Base-by-base conservation (phyloP, 1,140 invertebrate species). In the Pentalonia nigronervosa region DNA sequence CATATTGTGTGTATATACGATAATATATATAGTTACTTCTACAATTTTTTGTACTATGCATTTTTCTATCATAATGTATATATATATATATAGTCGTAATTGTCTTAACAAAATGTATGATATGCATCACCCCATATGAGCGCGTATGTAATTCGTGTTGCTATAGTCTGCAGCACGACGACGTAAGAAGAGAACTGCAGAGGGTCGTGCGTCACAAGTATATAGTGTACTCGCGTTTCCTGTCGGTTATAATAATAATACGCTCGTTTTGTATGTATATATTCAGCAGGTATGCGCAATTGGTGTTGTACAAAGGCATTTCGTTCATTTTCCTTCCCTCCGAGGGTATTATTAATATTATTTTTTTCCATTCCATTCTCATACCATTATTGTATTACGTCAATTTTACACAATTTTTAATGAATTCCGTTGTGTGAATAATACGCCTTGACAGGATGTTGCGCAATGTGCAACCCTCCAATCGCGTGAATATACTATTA, bases 331-430 rank as follows among this genome's bases (percentile, higher is more conserved):
- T 25, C 36, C 25, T 90, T 67, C 56, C 56, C 36, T 47, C n/a
- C 41, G 36, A 60, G 53, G 34, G 36, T 56, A 41, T 76, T 76
- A 76, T 76, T 76, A 76, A 76, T 76, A 76, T n/a, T 14, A 67
- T 90, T 45, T n/a, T 86, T 25, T 47, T 45, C 36, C 83, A 41
- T 45, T 45, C 25, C 84, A n/a, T 23, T 20, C 41, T 30, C 30
- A 30, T 30, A 41, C 56, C n/a, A 45, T 45, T 67, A 67, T 48
- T 30, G 25, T 90, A 90, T 47, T 45, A n/a, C 36, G 48, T 84
- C 48, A 34, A 86, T 50, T 84, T 93, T 93, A 93, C 91, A 86
- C 91, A 8, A 11, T 93, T 86, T 83, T 93, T 93, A 53, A 86
- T 53, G 76, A 93, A 93, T 84, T 93, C 91, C 91, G 81, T 84